phyloP scores from a whole-genome alignment of 2,888 invertebrate genomes.

The Macrophya annulata region DNA sequence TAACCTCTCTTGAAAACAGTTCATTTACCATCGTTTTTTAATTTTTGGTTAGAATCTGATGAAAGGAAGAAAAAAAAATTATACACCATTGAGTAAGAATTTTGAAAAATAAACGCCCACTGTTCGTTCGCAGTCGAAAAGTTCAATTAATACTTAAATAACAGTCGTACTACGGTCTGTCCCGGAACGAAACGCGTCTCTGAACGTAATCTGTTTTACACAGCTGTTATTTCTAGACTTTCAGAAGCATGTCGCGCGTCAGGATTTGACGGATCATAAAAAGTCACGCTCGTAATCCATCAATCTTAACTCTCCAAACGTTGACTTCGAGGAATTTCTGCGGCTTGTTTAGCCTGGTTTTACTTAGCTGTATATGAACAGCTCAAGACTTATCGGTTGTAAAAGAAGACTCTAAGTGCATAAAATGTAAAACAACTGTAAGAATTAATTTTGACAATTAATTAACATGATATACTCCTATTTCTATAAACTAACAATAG shows the following conservation, averaged over 20 bases:
- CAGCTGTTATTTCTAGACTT: conserved; percentile 46
- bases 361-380: background rate
- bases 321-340: background rate
- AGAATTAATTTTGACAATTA: background rate
- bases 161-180: background rate
- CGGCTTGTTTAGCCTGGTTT: conserved; percentile 3
- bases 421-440: background rate
- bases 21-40: background rate
- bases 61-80: background rate
- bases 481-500: background rate
- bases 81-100: background rate
- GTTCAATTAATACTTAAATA: conserved; percentile 13
- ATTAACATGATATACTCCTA: background rate
- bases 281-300: conserved; percentile 52
- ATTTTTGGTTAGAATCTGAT: background rate
- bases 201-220: conserved; percentile 44
- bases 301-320: conserved; percentile 42
- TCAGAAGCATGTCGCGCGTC: conserved; percentile 51
- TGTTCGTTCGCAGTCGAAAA: background rate
- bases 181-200: conserved; percentile 9
- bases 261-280: conserved; percentile 51
- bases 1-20: background rate
- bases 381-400: background rate
- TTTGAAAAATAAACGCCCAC: background rate
- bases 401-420: background rate